Base-by-base conservation (phyloP, 2,797 vertebrate species). In the Anguilla pacifica region DNA sequence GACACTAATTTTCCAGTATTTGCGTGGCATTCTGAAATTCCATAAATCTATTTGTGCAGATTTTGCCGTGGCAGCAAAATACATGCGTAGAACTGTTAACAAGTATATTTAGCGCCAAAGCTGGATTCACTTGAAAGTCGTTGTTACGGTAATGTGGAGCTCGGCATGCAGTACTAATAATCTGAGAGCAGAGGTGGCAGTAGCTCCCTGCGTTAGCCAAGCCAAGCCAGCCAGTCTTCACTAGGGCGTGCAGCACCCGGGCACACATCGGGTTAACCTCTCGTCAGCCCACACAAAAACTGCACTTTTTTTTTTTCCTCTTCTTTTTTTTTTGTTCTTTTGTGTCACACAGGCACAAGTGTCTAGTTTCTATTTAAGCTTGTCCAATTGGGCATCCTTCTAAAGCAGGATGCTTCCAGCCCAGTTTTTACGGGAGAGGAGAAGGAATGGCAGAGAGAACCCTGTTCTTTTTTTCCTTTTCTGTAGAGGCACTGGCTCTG, bases 341-440 rank as follows among this genome's bases (percentile, higher is more conserved):
- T 83, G 55, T 86, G 31, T 88, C 79, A 86, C 87, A 88, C 82
- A 86, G 70, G 74, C 85, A 86, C 85, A 86, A 86, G 88, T 88
- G 88, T 88, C 85, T 88, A 86, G 88, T 88, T 88, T 88, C 88
- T 86, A 86, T 88, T 88, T 88, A 88, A 82, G 77, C 85, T 46
- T 57, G 61, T 88, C 88, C 88, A 88, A 84, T 83, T 88, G 85
- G 88, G 61, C 88, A 86, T 86, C 85, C 74, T 86, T 86, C 85
- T 86, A 64, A 83, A 88, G 57, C 88, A 83, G 85, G 85, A 86
- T 79, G 85, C 85, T 57, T 88, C 85, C 19, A 74, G 43, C 57
- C 85, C 85, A 57, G 85, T 86, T 88, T 57, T 59, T 86, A 61
- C 81, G 77, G 79, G 85, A 61, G 74, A 51, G 46, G 53, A 85